A percentile compares a stretch with the other conserved stretches of the same genome.
phyloP scores from a whole-genome alignment of 2,797 vertebrate genomes.

The Eulemur coronatus region DNA sequence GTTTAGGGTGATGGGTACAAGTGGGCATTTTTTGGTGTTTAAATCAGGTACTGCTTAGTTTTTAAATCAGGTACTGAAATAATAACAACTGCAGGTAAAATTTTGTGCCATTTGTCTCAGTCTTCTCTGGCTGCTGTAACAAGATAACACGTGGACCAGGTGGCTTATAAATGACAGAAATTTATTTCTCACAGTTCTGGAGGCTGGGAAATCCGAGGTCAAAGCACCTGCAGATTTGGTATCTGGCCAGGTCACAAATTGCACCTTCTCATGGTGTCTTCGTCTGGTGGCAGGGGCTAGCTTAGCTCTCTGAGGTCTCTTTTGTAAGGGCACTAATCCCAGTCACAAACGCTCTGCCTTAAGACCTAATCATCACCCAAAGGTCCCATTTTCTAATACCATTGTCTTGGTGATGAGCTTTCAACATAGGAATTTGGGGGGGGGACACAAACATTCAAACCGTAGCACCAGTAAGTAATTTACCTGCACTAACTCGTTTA shows the following conservation, averaged over 20 bases:
- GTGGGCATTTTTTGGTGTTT: background rate
- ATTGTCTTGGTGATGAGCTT: background rate
- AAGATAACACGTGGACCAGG: background rate
- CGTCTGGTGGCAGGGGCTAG: background rate
- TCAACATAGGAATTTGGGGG: background rate
- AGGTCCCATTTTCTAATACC: background rate
- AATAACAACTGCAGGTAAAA: background rate
- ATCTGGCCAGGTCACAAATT: background rate
- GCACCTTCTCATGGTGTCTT: background rate
- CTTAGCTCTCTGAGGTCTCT: background rate
- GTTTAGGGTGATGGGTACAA: background rate
- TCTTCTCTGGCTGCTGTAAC: background rate
- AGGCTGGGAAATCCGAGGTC: background rate
- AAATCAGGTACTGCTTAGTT: too few species aligned
- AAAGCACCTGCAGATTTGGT: background rate
- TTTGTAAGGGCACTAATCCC: background rate
- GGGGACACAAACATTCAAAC: background rate
- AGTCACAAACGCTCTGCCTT: background rate
- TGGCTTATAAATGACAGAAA: background rate
- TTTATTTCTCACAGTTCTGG: background rate
- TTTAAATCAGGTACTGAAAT: background rate
- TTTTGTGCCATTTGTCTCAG: background rate
- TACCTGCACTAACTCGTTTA: background rate
- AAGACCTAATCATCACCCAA: background rate
- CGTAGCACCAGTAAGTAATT: background rate